Conservation (phyloP, 1,140 invertebrate species). For the Paraescarpia echinospica region DNA sequence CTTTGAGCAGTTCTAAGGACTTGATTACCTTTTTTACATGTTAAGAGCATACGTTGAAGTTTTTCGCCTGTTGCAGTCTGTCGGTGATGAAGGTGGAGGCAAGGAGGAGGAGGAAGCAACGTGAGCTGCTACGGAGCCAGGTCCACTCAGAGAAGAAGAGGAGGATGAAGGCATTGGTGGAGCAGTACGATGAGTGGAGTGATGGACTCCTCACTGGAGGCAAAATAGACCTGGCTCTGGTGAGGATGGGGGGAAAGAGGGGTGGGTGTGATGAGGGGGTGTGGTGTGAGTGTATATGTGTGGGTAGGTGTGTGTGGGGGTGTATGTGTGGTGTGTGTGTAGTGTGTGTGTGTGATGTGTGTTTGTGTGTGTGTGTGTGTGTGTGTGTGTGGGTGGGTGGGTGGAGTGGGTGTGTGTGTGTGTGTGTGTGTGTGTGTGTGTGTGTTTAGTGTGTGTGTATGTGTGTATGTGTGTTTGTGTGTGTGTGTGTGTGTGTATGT, state of each 20-base stretch:
- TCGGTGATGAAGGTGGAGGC: slow-evolving; percentile 56
- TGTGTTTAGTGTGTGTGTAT: too few relatives aligned
- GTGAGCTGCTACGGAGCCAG: slow-evolving; percentile 45
- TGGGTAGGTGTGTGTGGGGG: not conserved
- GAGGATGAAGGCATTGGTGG: slow-evolving; percentile 40
- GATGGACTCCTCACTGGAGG: slow-evolving; percentile 32
- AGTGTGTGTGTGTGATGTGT: too few relatives aligned
- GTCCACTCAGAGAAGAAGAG: slow-evolving; percentile 41
- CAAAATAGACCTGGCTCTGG: slow-evolving; percentile 50
- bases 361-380: too few relatives aligned
- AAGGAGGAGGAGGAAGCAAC: slow-evolving; percentile 47
- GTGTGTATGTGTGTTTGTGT: too few relatives aligned
- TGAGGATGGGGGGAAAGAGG: slow-evolving; percentile 29
- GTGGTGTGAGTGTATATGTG: not conserved
- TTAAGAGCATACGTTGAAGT: too few relatives aligned
- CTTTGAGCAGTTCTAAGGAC: too few relatives aligned
- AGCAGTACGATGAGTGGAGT: slow-evolving; percentile 53
- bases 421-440: too few relatives aligned
- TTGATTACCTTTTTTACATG: too few relatives aligned
- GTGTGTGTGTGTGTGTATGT: too few relatives aligned
- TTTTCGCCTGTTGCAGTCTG: slow-evolving; percentile 37
- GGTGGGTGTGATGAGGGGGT: not conserved
- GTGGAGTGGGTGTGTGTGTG: too few relatives aligned
- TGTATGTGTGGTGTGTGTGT: too few relatives aligned
- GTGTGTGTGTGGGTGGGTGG: too few relatives aligned